A percentile compares a stretch with the other conserved stretches of the same genome.
Evolutionary conservation across 2,797 vertebrate genomes (phyloP).

Genomic region (Lacerta bilineata): DNA sequence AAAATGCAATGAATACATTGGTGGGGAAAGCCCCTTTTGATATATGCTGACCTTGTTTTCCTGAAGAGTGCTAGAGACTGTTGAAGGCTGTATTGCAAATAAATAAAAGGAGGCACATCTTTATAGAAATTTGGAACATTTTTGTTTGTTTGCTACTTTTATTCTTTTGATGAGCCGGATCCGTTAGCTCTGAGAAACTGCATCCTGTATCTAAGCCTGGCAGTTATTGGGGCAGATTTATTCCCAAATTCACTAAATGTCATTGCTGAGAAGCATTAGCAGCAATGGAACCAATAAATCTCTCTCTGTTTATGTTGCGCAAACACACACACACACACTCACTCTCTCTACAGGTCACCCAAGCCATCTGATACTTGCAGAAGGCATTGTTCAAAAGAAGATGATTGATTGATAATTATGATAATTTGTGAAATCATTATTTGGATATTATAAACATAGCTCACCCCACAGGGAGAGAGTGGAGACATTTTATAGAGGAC

Average conservation of each 20-base stretch:
- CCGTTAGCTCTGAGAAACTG: too few relatives aligned
- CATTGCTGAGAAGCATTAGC: constrained; percentile 50
- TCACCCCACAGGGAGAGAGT: constrained; percentile 76
- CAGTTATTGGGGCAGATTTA: background rate
- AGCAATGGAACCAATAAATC: constrained; percentile 83
- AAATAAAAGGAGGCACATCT: too few relatives aligned
- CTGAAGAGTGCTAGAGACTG: too few relatives aligned
- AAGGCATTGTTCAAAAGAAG: constrained; percentile 81
- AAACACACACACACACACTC: background rate
- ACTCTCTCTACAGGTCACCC: constrained; percentile 85
- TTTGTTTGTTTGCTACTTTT: too few relatives aligned
- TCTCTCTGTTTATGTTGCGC: constrained; percentile 84
- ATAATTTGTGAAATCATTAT: constrained; percentile 97
- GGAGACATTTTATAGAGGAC: constrained; percentile 81
- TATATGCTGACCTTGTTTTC: too few relatives aligned
- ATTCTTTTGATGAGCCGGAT: too few relatives aligned
- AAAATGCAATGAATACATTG: background rate
- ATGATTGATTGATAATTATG: constrained; percentile 98
- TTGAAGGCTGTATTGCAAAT: too few relatives aligned
- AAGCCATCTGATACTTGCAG: constrained; percentile 83
- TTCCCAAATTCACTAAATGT: constrained; percentile 40
- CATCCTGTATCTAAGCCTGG: background rate
- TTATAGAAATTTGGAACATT: too few relatives aligned
- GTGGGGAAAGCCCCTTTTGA: background rate
- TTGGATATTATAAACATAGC: constrained; percentile 89